A percentile compares a stretch with the other conserved stretches of the same genome.
phyloP scores from a whole-genome alignment of 1,140 invertebrate species.

The Bathynomus jamesi region DNA sequence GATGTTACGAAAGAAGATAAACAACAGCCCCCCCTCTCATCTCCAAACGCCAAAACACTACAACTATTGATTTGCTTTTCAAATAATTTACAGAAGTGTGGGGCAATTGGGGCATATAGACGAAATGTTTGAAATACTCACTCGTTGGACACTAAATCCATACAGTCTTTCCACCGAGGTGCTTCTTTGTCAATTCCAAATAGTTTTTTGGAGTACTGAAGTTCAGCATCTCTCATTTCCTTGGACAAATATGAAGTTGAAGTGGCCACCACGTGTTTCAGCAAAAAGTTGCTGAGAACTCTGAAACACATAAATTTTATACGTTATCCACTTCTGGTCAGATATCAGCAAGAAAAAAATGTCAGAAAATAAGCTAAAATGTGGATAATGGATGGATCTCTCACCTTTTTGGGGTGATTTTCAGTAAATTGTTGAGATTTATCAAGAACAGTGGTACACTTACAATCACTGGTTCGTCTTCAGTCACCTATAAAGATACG shows the following conservation, averaged over 20 bases:
- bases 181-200: constrained; percentile 65
- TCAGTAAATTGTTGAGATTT: constrained; percentile 55
- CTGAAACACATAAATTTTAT: constrained; percentile 40
- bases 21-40: too few species aligned
- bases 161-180: constrained; percentile 78
- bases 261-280: constrained; percentile 67
- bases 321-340: too few species aligned
- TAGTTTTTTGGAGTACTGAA: constrained; percentile 62
- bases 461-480: constrained; percentile 68
- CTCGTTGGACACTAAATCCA: constrained; percentile 61
- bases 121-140: constrained; percentile 38
- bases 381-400: too few species aligned
- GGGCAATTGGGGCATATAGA: too few species aligned
- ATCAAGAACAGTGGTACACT: constrained; percentile 67
- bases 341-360: too few species aligned
- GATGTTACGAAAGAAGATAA: too few species aligned
- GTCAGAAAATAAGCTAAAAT: too few species aligned
- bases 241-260: constrained; percentile 68
- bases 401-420: constrained; percentile 52
- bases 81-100: too few species aligned
- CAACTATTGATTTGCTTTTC: too few species aligned
- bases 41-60: too few species aligned
- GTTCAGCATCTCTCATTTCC: constrained; percentile 58
- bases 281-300: constrained; percentile 66
- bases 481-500: constrained; percentile 53